Evolutionary conservation across 2,113 vertebrate genomes (phyloP).

Genomic region (Crotalus viridis): DNA sequence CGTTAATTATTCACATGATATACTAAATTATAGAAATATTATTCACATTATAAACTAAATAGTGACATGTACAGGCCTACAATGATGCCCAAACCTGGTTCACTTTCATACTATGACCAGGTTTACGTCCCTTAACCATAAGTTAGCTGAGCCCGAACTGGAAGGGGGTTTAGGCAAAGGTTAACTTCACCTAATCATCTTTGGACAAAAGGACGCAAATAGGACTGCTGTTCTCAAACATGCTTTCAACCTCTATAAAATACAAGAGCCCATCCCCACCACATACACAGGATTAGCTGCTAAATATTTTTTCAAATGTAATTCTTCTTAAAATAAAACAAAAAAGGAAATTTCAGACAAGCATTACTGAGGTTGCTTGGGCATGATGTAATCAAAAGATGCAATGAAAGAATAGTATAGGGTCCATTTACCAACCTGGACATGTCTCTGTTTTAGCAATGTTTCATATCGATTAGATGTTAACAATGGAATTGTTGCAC

Average conservation of each 20-base stretch:
- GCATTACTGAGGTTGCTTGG: not conserved
- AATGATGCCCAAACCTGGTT: not conserved
- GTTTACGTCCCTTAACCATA: not conserved
- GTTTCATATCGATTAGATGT: constrained; percentile 85
- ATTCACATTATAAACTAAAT: not conserved
- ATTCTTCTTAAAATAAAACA: not conserved
- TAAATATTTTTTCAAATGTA: not conserved
- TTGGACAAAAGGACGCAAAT: not conserved
- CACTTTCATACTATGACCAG: not conserved
- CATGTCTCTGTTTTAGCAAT: constrained; percentile 83
- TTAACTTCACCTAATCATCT: not conserved
- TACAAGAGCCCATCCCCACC: not conserved
- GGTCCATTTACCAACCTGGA: constrained; percentile 75
- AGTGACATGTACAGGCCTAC: not conserved
- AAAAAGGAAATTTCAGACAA: not conserved
- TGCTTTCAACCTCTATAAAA: not conserved
- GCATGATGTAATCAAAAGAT: not conserved
- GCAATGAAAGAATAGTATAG: not conserved
- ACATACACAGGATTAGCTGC: not conserved
- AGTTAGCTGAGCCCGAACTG: not conserved
- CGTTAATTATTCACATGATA: not conserved
- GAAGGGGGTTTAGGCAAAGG: not conserved
- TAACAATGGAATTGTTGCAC: constrained; percentile 78
- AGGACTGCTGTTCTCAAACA: not conserved
- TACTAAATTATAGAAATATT: not conserved